Conservation (phyloP, 2,797 vertebrate species). For the Poliocrania exsul region DNA sequence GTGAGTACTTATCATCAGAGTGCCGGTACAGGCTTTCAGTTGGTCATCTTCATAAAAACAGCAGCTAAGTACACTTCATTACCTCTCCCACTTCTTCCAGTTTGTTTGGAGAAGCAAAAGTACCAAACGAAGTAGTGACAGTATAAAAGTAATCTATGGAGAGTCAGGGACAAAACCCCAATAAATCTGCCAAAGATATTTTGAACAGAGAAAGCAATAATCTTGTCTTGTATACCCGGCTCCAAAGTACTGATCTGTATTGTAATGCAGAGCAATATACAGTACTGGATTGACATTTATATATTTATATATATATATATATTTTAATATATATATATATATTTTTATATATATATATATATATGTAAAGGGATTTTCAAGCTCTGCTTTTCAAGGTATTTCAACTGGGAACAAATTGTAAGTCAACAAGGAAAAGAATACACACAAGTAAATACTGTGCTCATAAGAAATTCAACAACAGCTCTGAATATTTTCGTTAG, state of each 20-base stretch:
- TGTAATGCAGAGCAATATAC: conserved; percentile 55
- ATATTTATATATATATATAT: background rate
- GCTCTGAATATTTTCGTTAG: background rate
- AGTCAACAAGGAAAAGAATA: background rate
- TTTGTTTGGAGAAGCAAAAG: conserved; percentile 48
- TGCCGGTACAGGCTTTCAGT: background rate
- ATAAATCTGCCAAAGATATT: conserved; percentile 52
- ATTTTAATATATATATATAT: background rate
- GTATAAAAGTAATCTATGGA: conserved; percentile 53
- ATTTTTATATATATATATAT: background rate
- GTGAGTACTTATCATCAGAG: background rate
- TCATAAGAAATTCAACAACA: background rate
- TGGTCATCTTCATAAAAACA: conserved; percentile 31
- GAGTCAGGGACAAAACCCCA: conserved; percentile 47
- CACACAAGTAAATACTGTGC: background rate
- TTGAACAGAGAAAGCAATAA: conserved; percentile 61
- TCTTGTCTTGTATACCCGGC: conserved; percentile 43
- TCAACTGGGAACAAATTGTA: conserved; percentile 41
- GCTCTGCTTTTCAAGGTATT: conserved; percentile 9
- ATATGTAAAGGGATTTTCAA: background rate
- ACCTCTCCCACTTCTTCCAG: background rate
- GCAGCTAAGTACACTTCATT: background rate
- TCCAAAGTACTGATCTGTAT: conserved; percentile 59
- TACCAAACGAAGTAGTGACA: background rate
- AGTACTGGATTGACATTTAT: conserved; percentile 27